Evolutionary conservation across 2,113 vertebrate species (phyloP), one percentile per base, ranked within the genome.

Genomic region (Apteryx owenii): DNA sequence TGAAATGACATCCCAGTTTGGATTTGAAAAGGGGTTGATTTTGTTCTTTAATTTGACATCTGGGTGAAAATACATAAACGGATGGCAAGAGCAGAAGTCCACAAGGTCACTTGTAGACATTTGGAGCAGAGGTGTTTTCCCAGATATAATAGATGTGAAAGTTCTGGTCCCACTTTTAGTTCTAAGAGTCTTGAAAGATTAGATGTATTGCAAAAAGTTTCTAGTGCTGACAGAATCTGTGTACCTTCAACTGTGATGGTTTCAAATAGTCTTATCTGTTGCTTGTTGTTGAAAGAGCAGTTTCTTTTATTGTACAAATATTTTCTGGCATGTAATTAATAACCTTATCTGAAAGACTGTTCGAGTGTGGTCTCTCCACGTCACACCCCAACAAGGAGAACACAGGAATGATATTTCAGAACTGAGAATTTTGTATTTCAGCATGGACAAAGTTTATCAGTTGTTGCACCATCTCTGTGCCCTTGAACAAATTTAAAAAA

Each of bases 251-350:
- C 65, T 44, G 33, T 4, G 17, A 60, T 75, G 80, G 31, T 80
- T 90, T 94, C 50, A 83, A 93, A 60, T 46, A 86, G 33, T 38
- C 33, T 91, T 70, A 88, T 54, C 93, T 81, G 18, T 36, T 72
- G 42, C 5, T 85, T 92, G 93, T 82, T 94, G 66, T 94, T 87
- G 20, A 76, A 93, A 93, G 85, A 90, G 9, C n/a, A 16, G 31
- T 96, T 88, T 90, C 50, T 94, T 53, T 90, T 81, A 46, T 6
- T 88, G 80, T 85, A 88, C 46, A 93, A 88, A 75, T 85, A 81
- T 81, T 85, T 95, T 86, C 85, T 89, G 51, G 51, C 42, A 26
- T 73, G 78, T 75, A 83, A 83, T 92, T 86, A 86, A 92, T 78
- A 23, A 85, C 21, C 46, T 91, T 93, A 81, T 90, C 85, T 88